phyloP scores from a whole-genome alignment of 1,140 invertebrate species.

The Teleopsis dalmanni region DNA sequence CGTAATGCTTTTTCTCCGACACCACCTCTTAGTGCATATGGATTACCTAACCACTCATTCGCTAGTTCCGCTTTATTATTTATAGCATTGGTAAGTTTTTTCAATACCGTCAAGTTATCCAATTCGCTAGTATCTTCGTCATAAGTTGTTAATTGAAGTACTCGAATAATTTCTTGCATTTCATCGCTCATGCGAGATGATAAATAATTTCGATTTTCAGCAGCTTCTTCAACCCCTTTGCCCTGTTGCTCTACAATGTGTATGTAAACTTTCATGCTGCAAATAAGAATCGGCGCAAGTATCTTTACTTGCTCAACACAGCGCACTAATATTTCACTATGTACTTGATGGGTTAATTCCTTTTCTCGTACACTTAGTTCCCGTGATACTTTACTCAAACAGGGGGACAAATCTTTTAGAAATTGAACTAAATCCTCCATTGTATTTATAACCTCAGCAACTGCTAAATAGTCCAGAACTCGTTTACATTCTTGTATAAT shows the following conservation, averaged over 20 bases:
- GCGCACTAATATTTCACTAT: conserved; percentile 85
- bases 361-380: conserved; percentile 91
- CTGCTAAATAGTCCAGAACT: conserved; percentile 94
- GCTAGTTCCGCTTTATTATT: conserved; percentile 83
- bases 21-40: conserved; percentile 77
- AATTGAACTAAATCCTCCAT: conserved; percentile 98
- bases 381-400: conserved; percentile 80
- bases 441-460: conserved; percentile 95
- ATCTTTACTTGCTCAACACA: conserved; percentile 95
- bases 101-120: conserved; percentile 87
- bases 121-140: conserved; percentile 97
- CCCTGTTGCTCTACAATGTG: conserved; percentile 87
- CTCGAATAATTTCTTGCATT: conserved; percentile 96
- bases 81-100: conserved; percentile 84
- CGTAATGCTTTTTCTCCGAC: conserved; percentile 89
- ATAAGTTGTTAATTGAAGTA: conserved; percentile 95
- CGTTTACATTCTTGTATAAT: conserved; percentile 96
- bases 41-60: conserved; percentile 91
- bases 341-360: conserved; percentile 92
- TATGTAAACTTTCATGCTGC: conserved; percentile 98
- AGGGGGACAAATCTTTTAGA: conserved; percentile 86
- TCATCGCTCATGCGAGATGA: conserved; percentile 94
- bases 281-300: conserved; percentile 95
- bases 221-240: conserved; percentile 88
- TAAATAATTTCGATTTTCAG: conserved; percentile 94